A percentile compares a stretch with the other conserved stretches of the same genome.
phyloP scores from a whole-genome alignment of 2,113 vertebrate genomes.

The Grantiella picta region DNA sequence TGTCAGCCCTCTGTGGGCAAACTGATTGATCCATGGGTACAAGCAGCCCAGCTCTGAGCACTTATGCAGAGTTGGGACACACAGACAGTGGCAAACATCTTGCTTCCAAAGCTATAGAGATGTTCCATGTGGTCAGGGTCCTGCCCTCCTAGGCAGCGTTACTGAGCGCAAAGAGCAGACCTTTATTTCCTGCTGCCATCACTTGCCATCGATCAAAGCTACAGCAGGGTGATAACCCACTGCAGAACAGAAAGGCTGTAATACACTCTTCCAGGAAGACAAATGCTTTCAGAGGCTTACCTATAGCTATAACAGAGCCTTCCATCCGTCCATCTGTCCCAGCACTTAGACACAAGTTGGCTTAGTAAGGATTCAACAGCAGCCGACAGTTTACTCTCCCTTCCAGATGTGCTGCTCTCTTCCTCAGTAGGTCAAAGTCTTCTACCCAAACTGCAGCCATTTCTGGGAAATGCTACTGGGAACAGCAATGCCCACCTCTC shows the following conservation, averaged over 20 bases:
- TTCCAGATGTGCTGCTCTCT: not conserved
- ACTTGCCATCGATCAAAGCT: not conserved
- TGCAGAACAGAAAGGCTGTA: not conserved
- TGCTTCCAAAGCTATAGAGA: not conserved
- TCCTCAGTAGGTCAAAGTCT: not conserved
- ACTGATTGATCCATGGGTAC: not conserved
- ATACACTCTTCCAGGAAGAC: not conserved
- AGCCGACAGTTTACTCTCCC: not conserved
- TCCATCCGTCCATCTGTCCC: not conserved
- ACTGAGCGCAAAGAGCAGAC: not conserved
- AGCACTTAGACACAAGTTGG: not conserved
- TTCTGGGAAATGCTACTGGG: not conserved
- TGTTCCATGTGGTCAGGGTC: fast-evolving
- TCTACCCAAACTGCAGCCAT: not conserved
- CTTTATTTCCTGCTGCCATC: not conserved
- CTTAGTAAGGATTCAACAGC: not conserved
- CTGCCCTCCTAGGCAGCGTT: not conserved
- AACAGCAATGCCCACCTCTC: not conserved
- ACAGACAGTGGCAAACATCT: not conserved
- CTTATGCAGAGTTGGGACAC: not conserved
- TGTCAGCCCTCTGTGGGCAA: not conserved
- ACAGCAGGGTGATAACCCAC: not conserved
- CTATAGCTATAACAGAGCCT: not conserved
- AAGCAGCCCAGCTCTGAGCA: not conserved
- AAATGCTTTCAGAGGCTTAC: not conserved